A percentile compares a stretch with the other conserved stretches of the same genome.
phyloP scores from a whole-genome alignment of 2,888 invertebrate genomes.

The Pseudococcus viburni region DNA sequence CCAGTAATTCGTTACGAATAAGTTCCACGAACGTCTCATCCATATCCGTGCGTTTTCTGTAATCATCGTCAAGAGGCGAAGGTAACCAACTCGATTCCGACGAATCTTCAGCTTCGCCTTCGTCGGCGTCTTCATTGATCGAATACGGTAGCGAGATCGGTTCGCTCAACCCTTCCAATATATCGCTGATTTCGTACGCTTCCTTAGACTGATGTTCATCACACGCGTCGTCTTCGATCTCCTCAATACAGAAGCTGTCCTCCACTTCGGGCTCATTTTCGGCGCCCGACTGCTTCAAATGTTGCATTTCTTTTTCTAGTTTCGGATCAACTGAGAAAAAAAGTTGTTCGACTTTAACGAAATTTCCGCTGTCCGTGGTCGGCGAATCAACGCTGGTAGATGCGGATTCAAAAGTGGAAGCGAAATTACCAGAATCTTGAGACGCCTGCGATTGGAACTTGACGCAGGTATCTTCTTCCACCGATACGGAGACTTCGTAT shows the following conservation, averaged over 20 bases:
- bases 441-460: conserved; percentile 9
- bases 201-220: conserved; percentile 10
- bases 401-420: not conserved
- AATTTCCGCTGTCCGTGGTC: not conserved
- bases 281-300: conserved; percentile 34
- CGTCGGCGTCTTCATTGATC: conserved; percentile 6
- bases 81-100: conserved; percentile 8
- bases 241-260: not conserved
- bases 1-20: conserved; percentile 79
- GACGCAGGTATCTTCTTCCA: conserved; percentile 57
- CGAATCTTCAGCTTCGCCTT: not conserved
- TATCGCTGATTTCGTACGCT: conserved; percentile 67
- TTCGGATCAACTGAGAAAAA: conserved; percentile 52
- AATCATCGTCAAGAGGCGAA: conserved; percentile 51
- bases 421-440: conserved; percentile 37
- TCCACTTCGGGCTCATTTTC: not conserved
- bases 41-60: conserved; percentile 58
- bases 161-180: conserved; percentile 67
- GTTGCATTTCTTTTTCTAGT: conserved; percentile 51
- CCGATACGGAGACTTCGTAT: conserved; percentile 49
- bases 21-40: conserved; percentile 71
- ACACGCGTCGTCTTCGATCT: not conserved
- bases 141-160: conserved; percentile 64
- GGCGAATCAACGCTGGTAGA: not conserved
- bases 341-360: conserved; percentile 52